These are phyloP conservation scores for Hyles vespertilio DNA, from an alignment of 1,140 invertebrate species.

Conservation along the genomic window DNA sequence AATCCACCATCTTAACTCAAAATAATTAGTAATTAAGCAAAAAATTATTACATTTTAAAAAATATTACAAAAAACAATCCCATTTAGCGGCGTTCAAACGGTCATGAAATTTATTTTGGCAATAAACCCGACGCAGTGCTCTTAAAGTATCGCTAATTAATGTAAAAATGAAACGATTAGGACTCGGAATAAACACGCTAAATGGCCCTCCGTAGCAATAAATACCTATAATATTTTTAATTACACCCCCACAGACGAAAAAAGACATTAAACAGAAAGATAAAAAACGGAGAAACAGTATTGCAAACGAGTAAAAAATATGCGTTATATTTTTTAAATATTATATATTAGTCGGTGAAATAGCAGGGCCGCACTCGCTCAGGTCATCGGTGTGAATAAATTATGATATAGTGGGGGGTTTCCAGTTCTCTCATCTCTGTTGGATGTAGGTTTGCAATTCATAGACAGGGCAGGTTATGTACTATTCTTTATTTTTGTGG, in stretches of 20 bases:
- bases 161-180: conserved; percentile 72
- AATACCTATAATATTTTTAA: conserved; percentile 74
- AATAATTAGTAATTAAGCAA: no score
- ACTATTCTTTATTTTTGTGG: no score
- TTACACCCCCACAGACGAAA: conserved; percentile 50
- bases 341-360: conserved; percentile 45
- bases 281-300: conserved; percentile 55
- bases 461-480: conserved; percentile 18
- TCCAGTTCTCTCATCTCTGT: conserved; percentile 37
- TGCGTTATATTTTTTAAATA: conserved; percentile 44
- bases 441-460: conserved; percentile 28
- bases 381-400: conserved; percentile 70
- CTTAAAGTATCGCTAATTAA: conserved; percentile 71
- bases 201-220: conserved; percentile 62
- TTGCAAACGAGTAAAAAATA: conserved; percentile 65
- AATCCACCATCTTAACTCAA: no score
- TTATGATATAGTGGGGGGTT: conserved; percentile 66
- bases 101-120: conserved; percentile 55
- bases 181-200: conserved; percentile 57
- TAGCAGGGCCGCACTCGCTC: conserved; percentile 33
- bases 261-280: conserved; percentile 66
- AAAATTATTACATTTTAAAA: no score
- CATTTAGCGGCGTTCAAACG: no score
- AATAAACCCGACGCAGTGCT: conserved; percentile 59
- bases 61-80: no score